Evolutionary conservation across 2,113 vertebrate genomes (phyloP).

Genomic region (Esox niger): DNA sequence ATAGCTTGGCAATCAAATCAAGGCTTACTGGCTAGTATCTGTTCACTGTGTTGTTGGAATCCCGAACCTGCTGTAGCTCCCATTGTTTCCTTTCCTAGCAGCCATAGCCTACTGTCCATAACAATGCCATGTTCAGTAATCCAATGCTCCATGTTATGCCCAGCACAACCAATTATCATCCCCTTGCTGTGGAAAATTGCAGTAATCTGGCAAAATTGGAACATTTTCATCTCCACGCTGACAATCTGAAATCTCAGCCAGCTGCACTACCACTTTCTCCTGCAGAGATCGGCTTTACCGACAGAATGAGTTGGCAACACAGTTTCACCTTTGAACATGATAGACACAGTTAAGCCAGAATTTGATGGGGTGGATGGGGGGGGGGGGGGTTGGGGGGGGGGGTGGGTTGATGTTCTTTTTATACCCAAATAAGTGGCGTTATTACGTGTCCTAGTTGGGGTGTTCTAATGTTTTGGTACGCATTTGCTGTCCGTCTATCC

Average conservation of each 20-base stretch:
- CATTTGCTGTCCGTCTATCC: conserved; percentile 21
- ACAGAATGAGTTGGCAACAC: neutral
- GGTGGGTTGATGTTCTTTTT: conserved; percentile 13
- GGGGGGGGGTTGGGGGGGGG: neutral
- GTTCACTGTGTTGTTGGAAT: conserved; percentile 5
- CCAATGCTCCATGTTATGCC: neutral
- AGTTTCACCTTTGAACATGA: conserved; percentile 28
- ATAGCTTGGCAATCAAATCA: conserved; percentile 18
- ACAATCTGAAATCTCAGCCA: conserved; percentile 28
- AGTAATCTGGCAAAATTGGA: conserved; percentile 24
- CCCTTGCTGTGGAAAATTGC: conserved; percentile 27
- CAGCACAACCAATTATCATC: conserved; percentile 25
- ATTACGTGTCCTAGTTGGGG: conserved; percentile 30
- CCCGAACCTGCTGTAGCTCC: neutral
- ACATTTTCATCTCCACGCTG: neutral
- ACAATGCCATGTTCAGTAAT: conserved; percentile 11
- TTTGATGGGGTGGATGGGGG: conserved; percentile 23
- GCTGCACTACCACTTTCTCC: conserved; percentile 20
- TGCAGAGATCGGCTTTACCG: conserved; percentile 13
- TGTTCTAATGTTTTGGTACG: conserved; percentile 39
- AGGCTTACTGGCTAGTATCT: conserved; percentile 14
- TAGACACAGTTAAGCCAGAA: conserved; percentile 5
- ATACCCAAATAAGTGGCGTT: conserved; percentile 39
- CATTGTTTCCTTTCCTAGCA: conserved; percentile 14
- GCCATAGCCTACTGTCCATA: neutral